Evolutionary conservation across 2,113 vertebrate species (phyloP), one percentile per base, ranked within the genome.

Genomic region (Uria aalge): DNA sequence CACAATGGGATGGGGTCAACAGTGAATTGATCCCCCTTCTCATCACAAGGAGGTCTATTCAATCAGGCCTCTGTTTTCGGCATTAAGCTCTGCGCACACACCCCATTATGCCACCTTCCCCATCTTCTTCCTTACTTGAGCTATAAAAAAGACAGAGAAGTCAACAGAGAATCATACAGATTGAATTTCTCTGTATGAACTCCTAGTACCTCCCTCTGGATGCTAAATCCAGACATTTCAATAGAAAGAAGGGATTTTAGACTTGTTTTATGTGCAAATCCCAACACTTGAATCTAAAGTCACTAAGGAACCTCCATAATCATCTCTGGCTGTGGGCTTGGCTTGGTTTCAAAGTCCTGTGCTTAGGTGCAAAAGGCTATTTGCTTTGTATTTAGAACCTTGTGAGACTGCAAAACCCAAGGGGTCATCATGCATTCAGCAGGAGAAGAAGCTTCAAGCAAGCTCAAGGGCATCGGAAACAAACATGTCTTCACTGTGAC

Each of bases 1-100:
- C 76, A 96, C 83, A 97, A 96, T 95, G 85, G 87, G 71, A 88
- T 69, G 21, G 97, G 80, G 81, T 95, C 96, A 96, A 85, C 50
- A 82, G 73, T 83, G 92, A 92, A 89, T 76, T 97, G 69, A 96
- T 82, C 66, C 52, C 38, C 55, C 77, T 90, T 91, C 94, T 90
- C 89, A 85, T 92, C 80, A 82, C 85, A 91, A 95, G 81, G 57
- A 92, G 69, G 41, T 86, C 78, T 90, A 94, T 96, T 95, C 71
- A 94, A 24, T 47, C 63, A 90, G 53, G 29, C 18, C 78, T 90
- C 93, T 91, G 63, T 75, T 91, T 95, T 75, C 59, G 45, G 29
- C 71, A 94, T 69, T 78, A 85, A 94, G 62, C 63, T 96, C 59
- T 85, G 71, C 77, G 69, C 36, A 82, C 29, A 27, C 57, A 69